These are phyloP conservation scores for Tribolium freemani DNA, from an alignment of 2,888 invertebrate species.

Conservation along the genomic window DNA sequence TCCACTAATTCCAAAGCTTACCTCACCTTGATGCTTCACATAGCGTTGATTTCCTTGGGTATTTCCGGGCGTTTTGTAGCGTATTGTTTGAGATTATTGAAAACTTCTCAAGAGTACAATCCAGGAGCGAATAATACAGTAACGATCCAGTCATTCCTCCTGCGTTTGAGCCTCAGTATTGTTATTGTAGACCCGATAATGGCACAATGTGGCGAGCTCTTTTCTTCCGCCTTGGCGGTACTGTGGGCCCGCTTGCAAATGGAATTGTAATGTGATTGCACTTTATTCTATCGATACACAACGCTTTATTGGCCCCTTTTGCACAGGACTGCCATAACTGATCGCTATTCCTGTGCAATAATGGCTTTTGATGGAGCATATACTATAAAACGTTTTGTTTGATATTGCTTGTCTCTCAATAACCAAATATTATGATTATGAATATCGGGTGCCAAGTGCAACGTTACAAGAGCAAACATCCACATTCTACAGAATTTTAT, in stretches of 20 bases:
- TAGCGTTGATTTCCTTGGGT: constrained; percentile 5
- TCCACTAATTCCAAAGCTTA: not conserved
- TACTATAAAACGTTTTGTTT: constrained; percentile 5
- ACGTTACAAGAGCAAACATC: not conserved
- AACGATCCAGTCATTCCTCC: constrained; percentile 16
- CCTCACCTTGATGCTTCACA: not conserved
- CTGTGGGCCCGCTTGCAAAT: constrained; percentile 39
- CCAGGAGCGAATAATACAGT: constrained; percentile 8
- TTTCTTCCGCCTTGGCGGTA: constrained; percentile 29
- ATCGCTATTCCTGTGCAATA: constrained; percentile 20
- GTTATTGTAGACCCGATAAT: constrained; percentile 43
- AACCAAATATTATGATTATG: not conserved
- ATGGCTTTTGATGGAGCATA: constrained; percentile 19
- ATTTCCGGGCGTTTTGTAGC: not conserved
- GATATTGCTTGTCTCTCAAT: not conserved
- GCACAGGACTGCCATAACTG: constrained; percentile 4
- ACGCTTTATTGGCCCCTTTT: constrained; percentile 31
- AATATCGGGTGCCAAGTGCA: not conserved
- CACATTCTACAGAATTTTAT: no score
- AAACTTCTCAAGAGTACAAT: constrained; percentile 21
- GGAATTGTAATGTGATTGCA: constrained; percentile 45
- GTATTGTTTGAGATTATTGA: constrained; percentile 14
- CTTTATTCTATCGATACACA: constrained; percentile 40
- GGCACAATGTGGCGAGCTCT: constrained; percentile 40
- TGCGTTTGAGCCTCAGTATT: constrained; percentile 32